A percentile compares a stretch with the other conserved stretches of the same genome.
Conservation (phyloP, 1,140 invertebrate species). For the Pectinophora gossypiella region DNA sequence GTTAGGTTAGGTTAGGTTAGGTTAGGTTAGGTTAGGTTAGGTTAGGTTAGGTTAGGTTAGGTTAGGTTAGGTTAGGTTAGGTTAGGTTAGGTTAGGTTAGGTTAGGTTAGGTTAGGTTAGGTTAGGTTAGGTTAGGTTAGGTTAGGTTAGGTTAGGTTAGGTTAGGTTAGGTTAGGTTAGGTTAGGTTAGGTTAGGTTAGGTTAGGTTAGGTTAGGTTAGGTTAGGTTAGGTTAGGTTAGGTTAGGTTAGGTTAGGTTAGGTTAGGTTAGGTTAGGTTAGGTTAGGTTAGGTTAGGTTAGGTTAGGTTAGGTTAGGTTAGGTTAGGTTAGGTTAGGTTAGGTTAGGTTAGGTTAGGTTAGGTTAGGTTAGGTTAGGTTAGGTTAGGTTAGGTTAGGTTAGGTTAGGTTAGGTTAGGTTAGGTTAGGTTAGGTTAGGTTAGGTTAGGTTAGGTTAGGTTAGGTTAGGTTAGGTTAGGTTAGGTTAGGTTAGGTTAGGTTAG, state of each 20-base stretch:
- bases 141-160: constrained; percentile 3
- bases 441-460: constrained; percentile 14
- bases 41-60: constrained; percentile 9
- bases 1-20: constrained; percentile 6
- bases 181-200: constrained; percentile 5
- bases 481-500: constrained; percentile 18
- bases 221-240: constrained; percentile 14
- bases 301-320: constrained; percentile 17
- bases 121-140: constrained; percentile 9
- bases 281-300: constrained; percentile 10
- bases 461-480: constrained; percentile 22
- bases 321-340: constrained; percentile 16
- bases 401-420: constrained; percentile 9
- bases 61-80: constrained; percentile 8
- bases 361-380: constrained; percentile 10
- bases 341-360: constrained; percentile 10
- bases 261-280: constrained; percentile 6
- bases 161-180: constrained; percentile 3
- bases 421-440: constrained; percentile 12
- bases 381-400: constrained; percentile 10
- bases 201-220: constrained; percentile 18
- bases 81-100: constrained; percentile 12
- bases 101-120: constrained; percentile 9
- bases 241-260: constrained; percentile 11
- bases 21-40: constrained; percentile 10